Conservation (phyloP, 2,888 invertebrate species). For the Oligia strigilis region DNA sequence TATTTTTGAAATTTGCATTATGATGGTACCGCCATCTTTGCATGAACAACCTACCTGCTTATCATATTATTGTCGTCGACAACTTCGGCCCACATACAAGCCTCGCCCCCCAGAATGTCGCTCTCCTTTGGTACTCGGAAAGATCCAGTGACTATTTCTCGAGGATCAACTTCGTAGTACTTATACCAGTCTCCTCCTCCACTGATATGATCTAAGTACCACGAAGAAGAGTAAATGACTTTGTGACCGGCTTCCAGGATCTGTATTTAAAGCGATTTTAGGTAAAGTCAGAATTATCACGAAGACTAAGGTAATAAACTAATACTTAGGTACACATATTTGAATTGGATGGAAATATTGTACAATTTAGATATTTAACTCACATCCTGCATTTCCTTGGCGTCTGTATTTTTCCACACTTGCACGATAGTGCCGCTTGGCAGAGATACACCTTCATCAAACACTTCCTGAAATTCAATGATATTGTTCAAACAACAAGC, state of each 20-base stretch:
- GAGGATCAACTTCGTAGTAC: slow-evolving; percentile 93
- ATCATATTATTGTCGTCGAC: slow-evolving; percentile 93
- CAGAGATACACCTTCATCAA: slow-evolving; percentile 93
- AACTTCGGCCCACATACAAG: slow-evolving; percentile 97
- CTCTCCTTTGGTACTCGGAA: slow-evolving; percentile 81
- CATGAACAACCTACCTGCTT: slow-evolving; percentile 75
- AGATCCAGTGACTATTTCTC: slow-evolving; percentile 82
- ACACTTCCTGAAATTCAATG: slow-evolving; percentile 94
- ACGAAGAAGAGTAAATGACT: slow-evolving; percentile 94
- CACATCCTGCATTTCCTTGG: slow-evolving; percentile 76
- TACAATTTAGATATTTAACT: slow-evolving; percentile 41
- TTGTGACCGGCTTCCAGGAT: slow-evolving; percentile 79
- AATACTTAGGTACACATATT: not conserved
- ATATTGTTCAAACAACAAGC: not conserved
- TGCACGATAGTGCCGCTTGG: slow-evolving; percentile 93
- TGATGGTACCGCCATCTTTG: not conserved
- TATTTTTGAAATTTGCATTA: not conserved
- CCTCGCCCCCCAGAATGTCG: slow-evolving; percentile 96
- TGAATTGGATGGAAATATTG: not conserved
- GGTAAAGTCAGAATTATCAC: not conserved
- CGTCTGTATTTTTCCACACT: slow-evolving; percentile 92
- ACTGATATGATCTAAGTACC: slow-evolving; percentile 94
- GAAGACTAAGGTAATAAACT: too few species aligned
- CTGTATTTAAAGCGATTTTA: slow-evolving; percentile 16
- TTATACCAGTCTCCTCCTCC: slow-evolving; percentile 92